Percentiles rank a stretch among this genome's conserved stretches.
phyloP scores from a whole-genome alignment of 2,797 vertebrate species.

The Halcyon chelicuti region DNA sequence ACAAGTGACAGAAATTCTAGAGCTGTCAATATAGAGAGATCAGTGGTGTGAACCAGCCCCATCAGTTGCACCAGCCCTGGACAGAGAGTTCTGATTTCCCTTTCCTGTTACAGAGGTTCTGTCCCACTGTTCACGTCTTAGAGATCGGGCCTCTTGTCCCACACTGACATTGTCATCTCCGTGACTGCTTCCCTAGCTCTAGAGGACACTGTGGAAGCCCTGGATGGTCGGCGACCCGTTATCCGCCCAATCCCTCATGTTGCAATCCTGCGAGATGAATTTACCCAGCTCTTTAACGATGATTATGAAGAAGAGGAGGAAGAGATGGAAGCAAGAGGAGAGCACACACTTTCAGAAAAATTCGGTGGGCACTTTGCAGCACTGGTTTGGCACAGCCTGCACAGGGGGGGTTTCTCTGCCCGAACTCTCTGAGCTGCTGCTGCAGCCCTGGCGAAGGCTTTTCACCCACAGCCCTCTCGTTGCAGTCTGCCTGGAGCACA shows the following conservation, averaged over 20 bases:
- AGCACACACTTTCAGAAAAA: slow-evolving; percentile 88
- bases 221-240: slow-evolving; percentile 62
- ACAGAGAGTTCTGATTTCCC: background rate
- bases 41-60: background rate
- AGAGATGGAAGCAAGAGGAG: slow-evolving; percentile 85
- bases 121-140: background rate
- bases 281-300: slow-evolving; percentile 81
- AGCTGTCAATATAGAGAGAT: rapidly evolving
- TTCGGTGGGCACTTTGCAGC: slow-evolving; percentile 83
- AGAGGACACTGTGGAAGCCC: slow-evolving; percentile 72
- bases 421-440: rapidly evolving
- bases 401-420: rapidly evolving
- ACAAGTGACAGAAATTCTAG: too few relatives aligned
- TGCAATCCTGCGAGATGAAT: slow-evolving; percentile 82
- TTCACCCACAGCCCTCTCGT: rapidly evolving
- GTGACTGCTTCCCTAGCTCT: slow-evolving; percentile 55
- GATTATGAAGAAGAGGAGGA: slow-evolving; percentile 86
- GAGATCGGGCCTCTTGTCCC: background rate
- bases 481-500: slow-evolving; percentile 90
- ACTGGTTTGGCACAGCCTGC: rapidly evolving
- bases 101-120: background rate
- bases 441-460: background rate
- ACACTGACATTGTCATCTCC: background rate
- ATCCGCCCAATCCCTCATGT: slow-evolving; percentile 81
- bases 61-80: rapidly evolving